Base-by-base conservation (phyloP, 2,888 invertebrate genomes). In the Amiota minor region DNA sequence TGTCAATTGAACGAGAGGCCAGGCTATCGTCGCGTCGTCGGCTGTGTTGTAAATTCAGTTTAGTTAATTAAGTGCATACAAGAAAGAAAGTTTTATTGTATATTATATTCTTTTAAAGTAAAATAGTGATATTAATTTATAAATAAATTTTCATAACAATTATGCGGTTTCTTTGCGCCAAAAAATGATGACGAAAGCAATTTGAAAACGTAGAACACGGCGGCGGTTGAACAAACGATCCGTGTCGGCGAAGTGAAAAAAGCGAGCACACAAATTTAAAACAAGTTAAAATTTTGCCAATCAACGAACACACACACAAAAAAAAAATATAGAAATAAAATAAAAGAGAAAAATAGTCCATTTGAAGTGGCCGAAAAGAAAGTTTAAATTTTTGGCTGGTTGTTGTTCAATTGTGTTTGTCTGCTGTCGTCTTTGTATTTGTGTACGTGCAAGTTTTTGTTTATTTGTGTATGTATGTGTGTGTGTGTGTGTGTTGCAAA, bases 191-290 rank as follows among this genome's bases (percentile, higher is more conserved):
- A 65, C 65, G 65, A 65, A n/a, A 20, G 49, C 65, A 65, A 16
- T 47, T 47, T 65, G 35, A 65, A 65, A 49, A 46, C 53, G n/a
- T 16, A 18, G 49, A 65, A 65, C 9, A 49, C 46, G 35, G 53
- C 14, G 53, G 16, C 10, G 14, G 53, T 53, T 50, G 53, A 53
- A 16, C 53, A 53, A 53, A 53, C 53, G 53, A 16, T 16, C 53
- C 53, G 53, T 53, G 53, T 14, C 64, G 64, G 16, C 49, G 65
- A 47, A 49, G 69, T n/a, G 62, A 76, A n/a, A 14, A 53, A 50
- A 14, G 72, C 62, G 16, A 74, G 9, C 73, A 72, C 74, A 75
- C 79, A 70, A 75, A 76, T 70, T 74, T 74, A 55, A 70, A 56
- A 70, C 56, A 59, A 70, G 47, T 56, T 56, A 46, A 70, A 59